Conservation (phyloP, 2,113 vertebrate species). For the Caranx melampygus region DNA sequence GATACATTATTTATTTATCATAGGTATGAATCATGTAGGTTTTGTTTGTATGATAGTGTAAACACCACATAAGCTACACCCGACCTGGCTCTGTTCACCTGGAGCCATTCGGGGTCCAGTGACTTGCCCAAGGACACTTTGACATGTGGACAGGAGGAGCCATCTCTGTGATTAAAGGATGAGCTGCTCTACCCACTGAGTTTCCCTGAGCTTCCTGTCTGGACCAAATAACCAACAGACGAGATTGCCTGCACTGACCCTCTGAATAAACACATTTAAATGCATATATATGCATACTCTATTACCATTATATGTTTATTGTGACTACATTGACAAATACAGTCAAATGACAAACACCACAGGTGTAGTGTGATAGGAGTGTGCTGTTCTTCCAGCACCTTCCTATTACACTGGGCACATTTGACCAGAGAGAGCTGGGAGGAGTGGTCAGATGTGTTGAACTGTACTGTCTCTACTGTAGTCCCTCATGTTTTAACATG, state of each 20-base stretch:
- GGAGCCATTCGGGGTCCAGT: not conserved
- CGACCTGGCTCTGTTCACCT: not conserved
- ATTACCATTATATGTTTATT: not conserved
- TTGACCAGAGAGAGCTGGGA: no score
- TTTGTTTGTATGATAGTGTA: not conserved
- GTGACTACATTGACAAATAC: no score
- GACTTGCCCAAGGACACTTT: not conserved
- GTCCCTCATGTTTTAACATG: no score
- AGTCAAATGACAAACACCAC: no score
- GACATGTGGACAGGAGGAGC: constrained; percentile 3
- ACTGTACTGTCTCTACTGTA: no score
- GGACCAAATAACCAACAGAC: not conserved
- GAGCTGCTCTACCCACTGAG: not conserved
- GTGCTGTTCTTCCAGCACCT: no score
- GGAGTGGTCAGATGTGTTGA: no score
- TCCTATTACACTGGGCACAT: no score
- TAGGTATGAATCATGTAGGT: no score
- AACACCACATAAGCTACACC: not conserved
- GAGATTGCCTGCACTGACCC: not conserved
- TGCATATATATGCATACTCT: not conserved
- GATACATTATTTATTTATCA: no score
- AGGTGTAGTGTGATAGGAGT: no score
- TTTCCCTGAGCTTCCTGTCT: not conserved
- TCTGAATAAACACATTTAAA: not conserved
- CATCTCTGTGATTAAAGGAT: not conserved